Conservation (phyloP, 2,113 vertebrate genomes). For the Potamarius usumacintae region DNA sequence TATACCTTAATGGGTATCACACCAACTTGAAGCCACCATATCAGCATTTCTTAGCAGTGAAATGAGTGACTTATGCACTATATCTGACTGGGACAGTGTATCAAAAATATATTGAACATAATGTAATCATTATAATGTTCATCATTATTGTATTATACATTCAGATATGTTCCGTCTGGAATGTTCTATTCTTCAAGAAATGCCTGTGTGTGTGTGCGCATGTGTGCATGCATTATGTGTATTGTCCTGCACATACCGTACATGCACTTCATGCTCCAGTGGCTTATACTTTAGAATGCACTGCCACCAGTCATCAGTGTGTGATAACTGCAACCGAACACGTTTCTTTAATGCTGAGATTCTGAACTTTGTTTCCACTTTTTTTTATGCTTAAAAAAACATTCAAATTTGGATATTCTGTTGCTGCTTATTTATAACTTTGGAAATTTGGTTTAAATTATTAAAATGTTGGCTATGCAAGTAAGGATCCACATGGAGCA, state of each 20-base stretch:
- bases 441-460: neutral
- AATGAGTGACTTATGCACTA: slow-evolving; percentile 37
- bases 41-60: slow-evolving; percentile 38
- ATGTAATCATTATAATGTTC: neutral
- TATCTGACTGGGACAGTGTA: neutral
- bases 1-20: slow-evolving; percentile 44
- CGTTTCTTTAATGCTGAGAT: slow-evolving; percentile 14
- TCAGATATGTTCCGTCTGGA: neutral
- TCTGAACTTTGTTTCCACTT: neutral
- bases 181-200: neutral
- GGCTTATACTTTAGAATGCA: slow-evolving; percentile 51
- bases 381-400: neutral
- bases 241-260: neutral
- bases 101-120: neutral
- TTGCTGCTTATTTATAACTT: slow-evolving; percentile 11
- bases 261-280: neutral
- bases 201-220: slow-evolving; percentile 35
- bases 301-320: slow-evolving; percentile 65
- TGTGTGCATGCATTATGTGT: neutral
- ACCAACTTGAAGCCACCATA: slow-evolving; percentile 55
- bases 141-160: neutral
- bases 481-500: neutral
- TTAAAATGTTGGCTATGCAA: neutral
- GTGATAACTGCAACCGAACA: slow-evolving; percentile 57
- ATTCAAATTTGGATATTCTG: slow-evolving; percentile 19